phyloP scores from a whole-genome alignment of 2,797 vertebrate genomes.

The Meda fulgida region DNA sequence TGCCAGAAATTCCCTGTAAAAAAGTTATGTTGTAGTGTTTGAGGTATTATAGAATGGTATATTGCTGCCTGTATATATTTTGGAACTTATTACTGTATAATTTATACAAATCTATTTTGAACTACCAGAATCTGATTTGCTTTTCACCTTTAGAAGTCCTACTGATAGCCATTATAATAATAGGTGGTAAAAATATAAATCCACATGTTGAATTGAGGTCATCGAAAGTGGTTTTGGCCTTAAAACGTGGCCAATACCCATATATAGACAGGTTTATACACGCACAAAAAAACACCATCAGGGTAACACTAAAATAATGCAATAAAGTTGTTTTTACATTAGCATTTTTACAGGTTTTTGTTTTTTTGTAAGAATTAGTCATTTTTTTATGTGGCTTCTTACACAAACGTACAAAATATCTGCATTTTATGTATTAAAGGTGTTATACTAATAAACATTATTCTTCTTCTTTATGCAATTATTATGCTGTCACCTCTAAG shows the following conservation, averaged over 20 bases:
- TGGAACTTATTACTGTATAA: not conserved
- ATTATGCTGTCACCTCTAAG: not conserved
- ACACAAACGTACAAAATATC: not conserved
- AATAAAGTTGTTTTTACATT: not conserved
- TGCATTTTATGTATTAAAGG: not conserved
- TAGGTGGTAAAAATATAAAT: not conserved
- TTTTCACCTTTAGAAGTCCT: not conserved
- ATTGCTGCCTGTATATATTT: not conserved
- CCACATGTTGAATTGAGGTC: not conserved
- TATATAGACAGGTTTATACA: not conserved
- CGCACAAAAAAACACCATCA: not conserved
- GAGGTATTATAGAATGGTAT: not conserved
- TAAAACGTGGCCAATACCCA: not conserved
- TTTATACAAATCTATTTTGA: not conserved
- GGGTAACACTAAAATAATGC: not conserved
- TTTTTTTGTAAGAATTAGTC: not conserved
- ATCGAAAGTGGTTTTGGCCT: not conserved
- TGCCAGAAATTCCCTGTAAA: not conserved
- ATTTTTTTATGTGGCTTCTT: too few species aligned
- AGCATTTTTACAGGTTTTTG: too few species aligned
- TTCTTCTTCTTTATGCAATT: not conserved
- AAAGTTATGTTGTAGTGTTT: not conserved
- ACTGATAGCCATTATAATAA: not conserved
- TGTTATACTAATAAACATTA: not conserved
- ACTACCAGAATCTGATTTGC: not conserved